Conservation (phyloP, 2,113 vertebrate species). For the Paedocypris sp. region DNA sequence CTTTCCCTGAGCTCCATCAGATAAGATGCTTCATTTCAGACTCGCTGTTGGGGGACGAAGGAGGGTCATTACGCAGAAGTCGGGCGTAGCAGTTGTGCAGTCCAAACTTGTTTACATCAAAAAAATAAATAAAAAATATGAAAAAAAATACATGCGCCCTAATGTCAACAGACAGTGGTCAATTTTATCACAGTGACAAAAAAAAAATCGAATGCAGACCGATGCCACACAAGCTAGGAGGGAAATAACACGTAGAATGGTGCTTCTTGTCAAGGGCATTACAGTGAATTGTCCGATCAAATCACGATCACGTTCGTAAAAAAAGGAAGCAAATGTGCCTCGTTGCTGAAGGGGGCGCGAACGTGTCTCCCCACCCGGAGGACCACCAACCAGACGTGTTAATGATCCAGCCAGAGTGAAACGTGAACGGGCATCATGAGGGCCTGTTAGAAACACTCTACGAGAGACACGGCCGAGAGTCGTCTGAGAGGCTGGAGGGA, state of each 20-base stretch:
- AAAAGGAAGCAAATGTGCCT: too few relatives aligned
- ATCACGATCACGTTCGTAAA: too few relatives aligned
- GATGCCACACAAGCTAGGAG: too few relatives aligned
- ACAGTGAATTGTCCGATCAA: background rate
- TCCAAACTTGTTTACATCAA: too few relatives aligned
- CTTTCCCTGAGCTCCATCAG: background rate
- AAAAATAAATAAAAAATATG: too few relatives aligned
- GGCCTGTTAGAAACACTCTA: conserved; percentile 4
- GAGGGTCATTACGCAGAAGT: too few relatives aligned
- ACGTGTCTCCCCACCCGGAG: background rate
- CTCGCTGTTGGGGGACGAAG: background rate
- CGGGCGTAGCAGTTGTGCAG: too few relatives aligned
- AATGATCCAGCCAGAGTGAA: conserved; percentile 17
- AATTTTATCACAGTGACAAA: too few relatives aligned
- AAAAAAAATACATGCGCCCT: too few relatives aligned
- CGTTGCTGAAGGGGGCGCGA: background rate
- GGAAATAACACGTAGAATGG: background rate
- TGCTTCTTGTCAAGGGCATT: background rate
- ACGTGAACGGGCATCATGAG: conserved; percentile 10
- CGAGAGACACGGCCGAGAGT: background rate
- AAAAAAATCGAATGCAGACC: too few relatives aligned
- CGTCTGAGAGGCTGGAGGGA: background rate
- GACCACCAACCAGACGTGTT: background rate
- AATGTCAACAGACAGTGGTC: too few relatives aligned
- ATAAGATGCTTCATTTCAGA: background rate